phyloP scores from a whole-genome alignment of 2,888 invertebrate species.

The Andricus curvator region DNA sequence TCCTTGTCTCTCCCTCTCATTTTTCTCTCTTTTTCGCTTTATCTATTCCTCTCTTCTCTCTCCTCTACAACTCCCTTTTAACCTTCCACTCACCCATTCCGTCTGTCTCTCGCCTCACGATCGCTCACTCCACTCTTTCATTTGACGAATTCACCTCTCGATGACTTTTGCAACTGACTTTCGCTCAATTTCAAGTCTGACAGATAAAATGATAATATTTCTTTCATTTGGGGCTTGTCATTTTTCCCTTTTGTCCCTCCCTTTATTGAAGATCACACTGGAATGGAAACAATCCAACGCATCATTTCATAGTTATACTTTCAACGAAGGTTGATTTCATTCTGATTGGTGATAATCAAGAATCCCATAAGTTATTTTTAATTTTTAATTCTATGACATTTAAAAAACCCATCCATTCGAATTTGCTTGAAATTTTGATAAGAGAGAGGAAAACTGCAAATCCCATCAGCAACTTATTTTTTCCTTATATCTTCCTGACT shows the following conservation, averaged over 20 bases:
- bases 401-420: too few relatives aligned
- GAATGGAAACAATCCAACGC: background rate
- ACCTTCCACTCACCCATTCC: conserved; percentile 29
- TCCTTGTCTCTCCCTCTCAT: conserved; percentile 52
- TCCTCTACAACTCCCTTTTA: conserved; percentile 30
- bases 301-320: conserved; percentile 20
- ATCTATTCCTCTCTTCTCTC: conserved; percentile 14
- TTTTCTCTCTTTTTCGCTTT: conserved; percentile 39
- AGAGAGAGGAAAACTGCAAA: too few relatives aligned
- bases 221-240: conserved; percentile 26
- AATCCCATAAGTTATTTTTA: background rate
- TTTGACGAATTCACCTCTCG: conserved; percentile 38
- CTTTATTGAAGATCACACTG: background rate
- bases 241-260: background rate
- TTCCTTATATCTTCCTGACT: background rate
- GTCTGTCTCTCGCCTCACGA: conserved; percentile 39
- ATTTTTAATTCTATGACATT: too few relatives aligned
- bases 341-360: background rate
- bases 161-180: conserved; percentile 39
- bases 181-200: conserved; percentile 30
- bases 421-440: too few relatives aligned
- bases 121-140: conserved; percentile 34
- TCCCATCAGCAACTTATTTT: background rate
- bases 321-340: conserved; percentile 14
- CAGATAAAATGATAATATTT: conserved; percentile 38